phyloP scores from a whole-genome alignment of 2,888 invertebrate species.

The Napeogenes sylphis region DNA sequence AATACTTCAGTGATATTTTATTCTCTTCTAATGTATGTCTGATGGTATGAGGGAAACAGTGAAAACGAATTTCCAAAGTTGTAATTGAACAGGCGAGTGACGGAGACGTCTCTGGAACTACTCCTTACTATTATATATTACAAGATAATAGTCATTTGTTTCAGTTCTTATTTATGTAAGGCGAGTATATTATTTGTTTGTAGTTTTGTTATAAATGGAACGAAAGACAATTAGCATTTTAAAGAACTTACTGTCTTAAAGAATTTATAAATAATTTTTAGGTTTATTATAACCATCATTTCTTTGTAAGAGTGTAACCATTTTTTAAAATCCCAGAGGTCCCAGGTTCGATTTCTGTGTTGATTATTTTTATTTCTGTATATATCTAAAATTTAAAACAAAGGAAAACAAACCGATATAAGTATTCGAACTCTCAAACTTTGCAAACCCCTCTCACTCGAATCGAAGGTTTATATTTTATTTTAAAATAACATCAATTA shows the following conservation, averaged over 20 bases:
- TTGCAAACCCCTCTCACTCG: no score
- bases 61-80: slow-evolving; percentile 43
- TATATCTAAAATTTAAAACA: no score
- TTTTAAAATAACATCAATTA: no score
- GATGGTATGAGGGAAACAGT: slow-evolving; percentile 31
- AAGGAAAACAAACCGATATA: no score
- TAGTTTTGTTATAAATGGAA: slow-evolving; percentile 4
- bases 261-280: neutral
- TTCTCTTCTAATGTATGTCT: no score
- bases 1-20: no score
- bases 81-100: slow-evolving; percentile 54
- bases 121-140: slow-evolving; percentile 25
- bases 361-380: no score
- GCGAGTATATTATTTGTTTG: slow-evolving; percentile 6
- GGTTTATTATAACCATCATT: neutral
- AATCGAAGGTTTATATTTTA: no score
- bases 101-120: slow-evolving; percentile 37
- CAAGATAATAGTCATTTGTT: slow-evolving; percentile 32
- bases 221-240: neutral
- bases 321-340: no score
- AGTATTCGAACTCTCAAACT: no score
- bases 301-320: neutral
- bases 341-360: no score
- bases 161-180: slow-evolving; percentile 29
- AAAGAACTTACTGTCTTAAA: slow-evolving; percentile 1